Evolutionary conservation across 2,797 vertebrate genomes (phyloP).

Genomic region (Uromys caudimaculatus): DNA sequence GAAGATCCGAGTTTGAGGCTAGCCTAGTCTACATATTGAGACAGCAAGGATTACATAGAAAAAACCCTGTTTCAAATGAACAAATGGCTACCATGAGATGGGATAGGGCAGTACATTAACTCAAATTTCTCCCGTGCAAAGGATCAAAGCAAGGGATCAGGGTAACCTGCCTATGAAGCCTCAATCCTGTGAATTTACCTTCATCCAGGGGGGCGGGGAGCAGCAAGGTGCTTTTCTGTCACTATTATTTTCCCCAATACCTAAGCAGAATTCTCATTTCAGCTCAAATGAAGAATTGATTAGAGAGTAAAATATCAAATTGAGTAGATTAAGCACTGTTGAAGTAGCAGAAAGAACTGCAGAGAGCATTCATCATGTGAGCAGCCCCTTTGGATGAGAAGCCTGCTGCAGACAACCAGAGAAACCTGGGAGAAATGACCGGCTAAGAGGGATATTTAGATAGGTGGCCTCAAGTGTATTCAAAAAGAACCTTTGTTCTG

Average conservation of each 20-base stretch:
- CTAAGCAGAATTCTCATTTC: conserved; percentile 31
- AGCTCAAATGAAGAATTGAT: conserved; percentile 57
- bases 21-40: not conserved
- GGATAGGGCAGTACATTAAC: no score
- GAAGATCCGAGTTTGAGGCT: not conserved
- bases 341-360: conserved; percentile 1
- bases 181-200: not conserved
- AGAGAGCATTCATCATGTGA: not conserved
- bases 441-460: conserved; percentile 1
- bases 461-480: not conserved
- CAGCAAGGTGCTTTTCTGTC: not conserved
- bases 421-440: conserved; percentile 36
- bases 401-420: not conserved
- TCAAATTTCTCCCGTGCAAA: not conserved
- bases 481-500: conserved; percentile 50
- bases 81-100: not conserved
- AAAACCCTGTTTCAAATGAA: not conserved
- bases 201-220: not conserved
- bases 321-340: conserved; percentile 14
- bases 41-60: not conserved
- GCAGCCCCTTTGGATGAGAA: not conserved
- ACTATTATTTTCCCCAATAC: conserved; percentile 2
- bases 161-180: not conserved
- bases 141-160: not conserved
- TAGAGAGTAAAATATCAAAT: conserved; percentile 16